Evolutionary conservation across 92 coral and sea anemone genomes (phyloP), one percentile per base, ranked within the genome.

Genomic region (Heteractis magnifica): DNA sequence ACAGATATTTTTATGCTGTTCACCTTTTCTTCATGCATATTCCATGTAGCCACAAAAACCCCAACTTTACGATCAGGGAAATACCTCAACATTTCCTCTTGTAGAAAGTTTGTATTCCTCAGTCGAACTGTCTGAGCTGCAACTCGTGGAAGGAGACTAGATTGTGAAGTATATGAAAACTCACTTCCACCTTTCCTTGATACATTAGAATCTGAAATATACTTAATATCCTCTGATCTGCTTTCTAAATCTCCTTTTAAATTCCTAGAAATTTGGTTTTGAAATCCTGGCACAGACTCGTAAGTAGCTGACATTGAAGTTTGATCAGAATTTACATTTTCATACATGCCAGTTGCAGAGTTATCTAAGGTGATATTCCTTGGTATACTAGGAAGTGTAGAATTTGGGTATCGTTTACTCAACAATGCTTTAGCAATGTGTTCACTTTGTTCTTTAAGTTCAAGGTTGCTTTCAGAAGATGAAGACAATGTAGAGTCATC

Each of bases 21-120:
- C 50, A 96, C 99, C 99, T 96, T 96, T 83, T 96, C 99, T 72
- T 94, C 99, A 58, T 96, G 99, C 99, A 96, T 96, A 78, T 96
- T 96, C 99, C 99, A 96, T 20, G 99, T 96, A 79, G 94, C 96
- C 20, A 96, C 91, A 88, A 96, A 96, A 52, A 96, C 78, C 13
- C 94, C 93, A 80, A 96, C 88, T 77, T 82, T 85, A 6, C 79
- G 86, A 77, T 96, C 98, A 48, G 99, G 99, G 60, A 96, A 86
- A 81, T 96, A 92, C 13, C 89, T 91, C 79, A 94, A 94, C 92
- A 96, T 90, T 83, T 96, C 99, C 76, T 96, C 98, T 75, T 82
- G 84, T 49, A 96, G 79, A 87, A 96, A 96, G 87, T 94, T 94
- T 59, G 89, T 85, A 86, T 88, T 96, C 78, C 99, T 89, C 68